phyloP scores from a whole-genome alignment of 2,113 vertebrate species.

The Petrocephalus zakoni region DNA sequence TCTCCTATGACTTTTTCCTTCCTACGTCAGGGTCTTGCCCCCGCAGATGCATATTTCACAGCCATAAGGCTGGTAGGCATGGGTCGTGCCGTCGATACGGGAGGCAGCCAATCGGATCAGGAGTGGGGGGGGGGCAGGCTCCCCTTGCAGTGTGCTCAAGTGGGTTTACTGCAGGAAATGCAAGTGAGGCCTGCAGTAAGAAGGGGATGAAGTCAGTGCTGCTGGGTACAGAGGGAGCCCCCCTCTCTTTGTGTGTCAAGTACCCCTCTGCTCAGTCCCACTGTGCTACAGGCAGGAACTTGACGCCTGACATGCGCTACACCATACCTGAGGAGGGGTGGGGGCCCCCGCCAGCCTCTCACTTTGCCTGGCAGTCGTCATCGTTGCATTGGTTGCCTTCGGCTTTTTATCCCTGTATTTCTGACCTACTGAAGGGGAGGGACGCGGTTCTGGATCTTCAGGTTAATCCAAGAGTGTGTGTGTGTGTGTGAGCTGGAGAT shows the following conservation, averaged over 20 bases:
- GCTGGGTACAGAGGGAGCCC: background rate
- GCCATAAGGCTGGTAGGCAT: background rate
- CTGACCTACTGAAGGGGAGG: background rate
- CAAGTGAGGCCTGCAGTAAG: background rate
- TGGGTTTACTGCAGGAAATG: background rate
- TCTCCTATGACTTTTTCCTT: background rate
- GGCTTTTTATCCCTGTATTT: background rate
- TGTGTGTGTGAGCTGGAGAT: background rate
- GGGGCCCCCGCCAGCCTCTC: background rate
- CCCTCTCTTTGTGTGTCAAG: conserved; percentile 19
- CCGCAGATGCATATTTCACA: background rate
- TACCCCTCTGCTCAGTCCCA: background rate
- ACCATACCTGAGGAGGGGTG: background rate
- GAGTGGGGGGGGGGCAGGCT: background rate
- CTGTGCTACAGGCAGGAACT: conserved; percentile 10
- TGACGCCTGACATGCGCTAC: conserved; percentile 16
- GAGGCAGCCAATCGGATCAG: background rate
- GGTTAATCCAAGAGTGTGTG: background rate
- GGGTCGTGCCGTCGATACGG: too few relatives aligned
- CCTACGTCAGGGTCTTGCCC: background rate
- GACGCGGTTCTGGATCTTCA: background rate
- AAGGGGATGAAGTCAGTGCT: background rate
- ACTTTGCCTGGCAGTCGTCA: background rate
- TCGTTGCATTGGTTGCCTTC: background rate
- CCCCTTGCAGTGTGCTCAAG: background rate